Evolutionary conservation across 2,888 invertebrate species (phyloP).

Genomic region (Eristalis tenax): DNA sequence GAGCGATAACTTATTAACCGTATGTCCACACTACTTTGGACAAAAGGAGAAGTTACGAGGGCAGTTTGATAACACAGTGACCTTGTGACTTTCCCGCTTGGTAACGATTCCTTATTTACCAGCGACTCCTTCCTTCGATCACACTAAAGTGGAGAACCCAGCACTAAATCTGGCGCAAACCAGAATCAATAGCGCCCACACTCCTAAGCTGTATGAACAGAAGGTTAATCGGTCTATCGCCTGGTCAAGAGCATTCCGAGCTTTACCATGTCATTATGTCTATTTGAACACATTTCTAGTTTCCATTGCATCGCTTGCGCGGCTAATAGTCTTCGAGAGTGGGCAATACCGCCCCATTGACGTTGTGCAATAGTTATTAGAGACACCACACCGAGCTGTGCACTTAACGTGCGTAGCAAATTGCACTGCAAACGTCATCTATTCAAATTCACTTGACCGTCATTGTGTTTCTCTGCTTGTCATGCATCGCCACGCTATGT

Average conservation of each 20-base stretch:
- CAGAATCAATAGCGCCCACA: background rate
- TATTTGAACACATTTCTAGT: background rate
- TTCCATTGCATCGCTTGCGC: background rate
- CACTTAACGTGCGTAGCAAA: background rate
- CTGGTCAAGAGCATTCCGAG: background rate
- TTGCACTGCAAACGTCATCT: background rate
- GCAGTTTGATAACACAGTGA: too few relatives aligned
- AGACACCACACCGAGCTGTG: background rate
- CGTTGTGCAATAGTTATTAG: background rate
- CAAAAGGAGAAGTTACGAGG: too few relatives aligned
- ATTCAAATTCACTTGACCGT: background rate
- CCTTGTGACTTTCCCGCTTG: too few relatives aligned
- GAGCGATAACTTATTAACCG: too few relatives aligned
- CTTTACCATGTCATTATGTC: background rate
- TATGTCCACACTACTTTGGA: too few relatives aligned
- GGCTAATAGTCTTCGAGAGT: background rate
- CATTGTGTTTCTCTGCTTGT: background rate
- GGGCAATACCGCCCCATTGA: background rate
- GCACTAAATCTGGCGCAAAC: too few relatives aligned
- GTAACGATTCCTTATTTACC: too few relatives aligned
- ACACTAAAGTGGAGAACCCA: too few relatives aligned
- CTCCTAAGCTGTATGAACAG: background rate
- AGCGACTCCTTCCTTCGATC: too few relatives aligned
- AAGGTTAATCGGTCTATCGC: background rate
- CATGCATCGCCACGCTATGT: background rate